Evolutionary conservation across 2,113 vertebrate species (phyloP).

Genomic region (Synodontis membranacea): DNA sequence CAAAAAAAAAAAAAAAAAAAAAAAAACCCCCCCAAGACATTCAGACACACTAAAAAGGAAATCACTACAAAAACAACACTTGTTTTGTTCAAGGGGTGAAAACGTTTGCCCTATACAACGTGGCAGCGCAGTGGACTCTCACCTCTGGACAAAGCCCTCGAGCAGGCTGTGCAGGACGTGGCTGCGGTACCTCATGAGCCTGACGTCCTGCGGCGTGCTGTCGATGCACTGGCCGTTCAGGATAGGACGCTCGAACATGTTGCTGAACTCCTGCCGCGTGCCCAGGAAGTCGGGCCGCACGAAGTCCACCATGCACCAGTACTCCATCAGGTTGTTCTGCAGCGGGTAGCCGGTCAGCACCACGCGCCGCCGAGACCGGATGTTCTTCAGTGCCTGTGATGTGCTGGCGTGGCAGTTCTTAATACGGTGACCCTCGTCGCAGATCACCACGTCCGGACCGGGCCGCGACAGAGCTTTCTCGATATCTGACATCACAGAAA

Average conservation of each 20-base stretch:
- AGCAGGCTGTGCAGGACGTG: slow-evolving; percentile 97
- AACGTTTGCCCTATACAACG: background rate
- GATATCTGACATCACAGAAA: slow-evolving; percentile 77
- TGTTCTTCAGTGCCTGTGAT: slow-evolving; percentile 96
- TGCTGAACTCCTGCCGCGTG: slow-evolving; percentile 97
- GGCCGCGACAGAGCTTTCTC: slow-evolving; percentile 91
- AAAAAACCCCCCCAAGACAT: background rate
- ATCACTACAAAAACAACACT: background rate
- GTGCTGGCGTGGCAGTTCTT: slow-evolving; percentile 99
- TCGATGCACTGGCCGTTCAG: slow-evolving; percentile 96
- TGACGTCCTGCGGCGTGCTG: slow-evolving; percentile 94
- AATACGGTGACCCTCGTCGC: slow-evolving; percentile 97
- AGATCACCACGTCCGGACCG: slow-evolving; percentile 96
- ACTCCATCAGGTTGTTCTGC: slow-evolving; percentile 98
- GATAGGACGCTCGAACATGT: slow-evolving; percentile 99
- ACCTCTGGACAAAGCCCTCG: slow-evolving; percentile 98
- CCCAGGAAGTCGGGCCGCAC: slow-evolving; percentile 96
- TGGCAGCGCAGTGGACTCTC: slow-evolving; percentile 53
- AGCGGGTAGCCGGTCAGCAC: slow-evolving; percentile 95
- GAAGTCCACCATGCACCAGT: slow-evolving; percentile 99
- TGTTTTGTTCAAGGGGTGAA: background rate
- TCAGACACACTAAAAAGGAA: background rate
- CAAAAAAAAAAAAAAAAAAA: background rate
- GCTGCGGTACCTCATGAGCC: slow-evolving; percentile 96
- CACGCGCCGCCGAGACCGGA: slow-evolving; percentile 90